Base-by-base conservation (phyloP, 2,888 invertebrate genomes). In the Drosophila mulleri region DNA sequence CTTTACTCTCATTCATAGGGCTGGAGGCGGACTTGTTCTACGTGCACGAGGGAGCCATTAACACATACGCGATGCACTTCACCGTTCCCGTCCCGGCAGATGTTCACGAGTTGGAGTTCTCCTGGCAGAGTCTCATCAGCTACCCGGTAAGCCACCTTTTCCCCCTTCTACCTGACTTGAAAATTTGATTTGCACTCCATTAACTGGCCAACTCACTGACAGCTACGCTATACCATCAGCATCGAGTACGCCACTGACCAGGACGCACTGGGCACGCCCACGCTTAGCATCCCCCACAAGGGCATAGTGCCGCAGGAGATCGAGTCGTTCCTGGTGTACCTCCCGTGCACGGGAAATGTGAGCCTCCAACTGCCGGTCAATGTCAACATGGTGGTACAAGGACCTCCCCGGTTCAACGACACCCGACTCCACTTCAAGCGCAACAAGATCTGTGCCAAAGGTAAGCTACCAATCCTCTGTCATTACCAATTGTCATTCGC, bases 391-490 rank as follows among this genome's bases (percentile, higher is more conserved):
- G 96, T 97, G 91, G 96, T 98, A 81, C 96, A 96, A 47, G 95
- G 95, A 0, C 95, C 95, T 14, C 95, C 95, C 71, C 94, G 95
- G n/a, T 94, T 96, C 92, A 95, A 96, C 91, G 95, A 96, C 88
- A 96, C 96, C 12, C 94, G 94, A 78, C 94, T 98, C 67, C 95
- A 96, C 82, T 96, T 98, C 93, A 96, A 96, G 90, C 94, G 98
- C 78, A 97, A 96, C 93, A 98, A 98, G 94, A 96, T 97, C 87
- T 98, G 98, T 92, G 94, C 96, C 75, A 96, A 96, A 95, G 95
- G 96, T 96, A 79, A 82, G 88, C 35, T 45, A 1, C 26, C 64
- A 18, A 14, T n/a, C 23, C 39, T 3, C 9, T n/a, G 7, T 2
- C 29, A 18, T 12, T 12, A 50, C 7, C 50, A 32, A 53, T 35